A percentile compares a stretch with the other conserved stretches of the same genome.
Evolutionary conservation across 2,888 invertebrate genomes (phyloP).

Genomic region (Stramonita haemastoma): DNA sequence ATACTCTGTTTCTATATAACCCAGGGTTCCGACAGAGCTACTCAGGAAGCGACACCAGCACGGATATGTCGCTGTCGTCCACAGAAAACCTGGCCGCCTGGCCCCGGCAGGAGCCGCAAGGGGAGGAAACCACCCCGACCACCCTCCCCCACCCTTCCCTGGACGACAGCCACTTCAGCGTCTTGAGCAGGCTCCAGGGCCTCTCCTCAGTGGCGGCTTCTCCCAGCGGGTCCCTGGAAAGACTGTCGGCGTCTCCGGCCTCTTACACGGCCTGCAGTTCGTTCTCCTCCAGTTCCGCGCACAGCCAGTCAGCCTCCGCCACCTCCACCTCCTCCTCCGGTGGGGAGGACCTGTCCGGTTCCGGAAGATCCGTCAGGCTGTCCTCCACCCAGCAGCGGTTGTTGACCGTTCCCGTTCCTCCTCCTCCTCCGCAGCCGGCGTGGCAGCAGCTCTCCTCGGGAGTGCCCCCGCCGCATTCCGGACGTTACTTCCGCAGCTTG

Average conservation of each 20-base stretch:
- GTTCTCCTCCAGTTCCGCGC: not conserved
- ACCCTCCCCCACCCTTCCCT: not conserved
- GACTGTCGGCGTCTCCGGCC: not conserved
- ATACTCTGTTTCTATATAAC: no score
- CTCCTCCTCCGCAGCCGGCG: no score
- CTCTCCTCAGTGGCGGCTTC: not conserved
- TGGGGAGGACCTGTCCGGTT: not conserved
- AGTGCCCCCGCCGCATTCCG: constrained; percentile 37
- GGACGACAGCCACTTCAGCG: constrained; percentile 60
- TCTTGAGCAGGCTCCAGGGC: constrained; percentile 64
- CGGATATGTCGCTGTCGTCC: constrained; percentile 88
- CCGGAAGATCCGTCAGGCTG: not conserved
- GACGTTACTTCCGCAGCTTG: constrained; percentile 24
- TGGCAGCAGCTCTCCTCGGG: not conserved
- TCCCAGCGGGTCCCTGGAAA: not conserved
- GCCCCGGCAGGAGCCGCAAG: constrained; percentile 90
- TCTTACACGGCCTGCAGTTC: no score
- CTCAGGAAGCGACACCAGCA: constrained; percentile 88
- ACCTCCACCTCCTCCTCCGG: constrained; percentile 10
- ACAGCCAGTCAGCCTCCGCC: not conserved
- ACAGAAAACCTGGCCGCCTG: constrained; percentile 87
- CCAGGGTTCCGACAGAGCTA: constrained; percentile 87
- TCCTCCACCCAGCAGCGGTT: not conserved
- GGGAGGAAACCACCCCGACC: constrained; percentile 83
- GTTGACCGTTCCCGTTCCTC: constrained; percentile 17